phyloP scores from a whole-genome alignment of 2,113 vertebrate genomes.

The Atlantisia rogersi region DNA sequence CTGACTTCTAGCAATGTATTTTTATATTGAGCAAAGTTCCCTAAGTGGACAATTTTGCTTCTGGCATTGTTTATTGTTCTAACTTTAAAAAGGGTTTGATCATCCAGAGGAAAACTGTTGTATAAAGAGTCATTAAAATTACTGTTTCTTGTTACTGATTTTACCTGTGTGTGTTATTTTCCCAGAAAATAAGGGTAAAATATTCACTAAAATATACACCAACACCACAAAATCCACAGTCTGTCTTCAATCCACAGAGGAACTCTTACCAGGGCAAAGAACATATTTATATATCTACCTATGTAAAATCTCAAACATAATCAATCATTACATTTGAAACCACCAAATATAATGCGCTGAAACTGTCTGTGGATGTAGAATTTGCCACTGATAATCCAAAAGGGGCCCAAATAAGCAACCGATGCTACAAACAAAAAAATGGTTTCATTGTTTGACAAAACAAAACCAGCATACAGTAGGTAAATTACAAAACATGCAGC shows the following conservation, averaged over 20 bases:
- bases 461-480: not conserved
- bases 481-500: not conserved
- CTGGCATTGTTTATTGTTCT: not conserved
- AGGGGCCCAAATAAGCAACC: not conserved
- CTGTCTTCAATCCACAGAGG: not conserved
- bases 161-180: not conserved
- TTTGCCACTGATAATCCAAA: not conserved
- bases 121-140: not conserved
- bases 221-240: not conserved
- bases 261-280: not conserved
- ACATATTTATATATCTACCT: not conserved
- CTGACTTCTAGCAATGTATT: constrained; percentile 18
- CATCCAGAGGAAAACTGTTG: not conserved
- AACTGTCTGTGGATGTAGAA: not conserved
- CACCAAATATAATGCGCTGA: not conserved
- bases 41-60: not conserved
- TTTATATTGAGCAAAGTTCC: not conserved
- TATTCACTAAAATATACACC: not conserved
- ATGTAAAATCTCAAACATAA: not conserved
- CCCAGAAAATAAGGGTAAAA: not conserved
- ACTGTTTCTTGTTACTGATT: not conserved
- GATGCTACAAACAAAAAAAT: not conserved
- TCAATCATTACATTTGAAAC: not conserved
- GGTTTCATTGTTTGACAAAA: not conserved
- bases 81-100: not conserved